phyloP scores from a whole-genome alignment of 2,797 vertebrate species.

The Mormyrus proboscirostris region DNA sequence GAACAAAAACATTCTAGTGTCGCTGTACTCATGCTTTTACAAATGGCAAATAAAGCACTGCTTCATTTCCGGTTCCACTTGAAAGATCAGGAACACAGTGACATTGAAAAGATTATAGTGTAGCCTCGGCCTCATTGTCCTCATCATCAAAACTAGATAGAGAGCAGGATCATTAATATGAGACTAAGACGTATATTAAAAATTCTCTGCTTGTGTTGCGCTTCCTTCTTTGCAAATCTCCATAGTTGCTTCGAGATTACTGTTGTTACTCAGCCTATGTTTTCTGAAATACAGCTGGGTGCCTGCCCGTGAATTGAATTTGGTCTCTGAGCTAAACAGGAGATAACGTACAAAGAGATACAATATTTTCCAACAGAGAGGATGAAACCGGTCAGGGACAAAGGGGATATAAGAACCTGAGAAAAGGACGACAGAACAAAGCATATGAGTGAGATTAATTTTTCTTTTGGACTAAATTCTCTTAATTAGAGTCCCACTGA shows the following conservation, averaged over 20 bases:
- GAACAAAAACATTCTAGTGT: not conserved
- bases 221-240: not conserved
- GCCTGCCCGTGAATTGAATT: not conserved
- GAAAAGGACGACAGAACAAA: conserved; percentile 1
- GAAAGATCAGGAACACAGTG: not conserved
- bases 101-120: not conserved
- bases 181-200: not conserved
- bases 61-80: not conserved
- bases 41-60: not conserved
- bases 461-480: conserved; percentile 18
- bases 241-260: not conserved
- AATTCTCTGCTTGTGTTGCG: not conserved
- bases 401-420: not conserved
- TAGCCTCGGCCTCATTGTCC: not conserved
- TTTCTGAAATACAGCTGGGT: not conserved
- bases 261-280: not conserved
- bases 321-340: not conserved
- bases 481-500: conserved; percentile 24
- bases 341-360: not conserved
- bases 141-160: not conserved
- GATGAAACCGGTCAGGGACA: not conserved
- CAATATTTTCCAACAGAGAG: not conserved
- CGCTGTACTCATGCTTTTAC: not conserved
- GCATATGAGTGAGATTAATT: not conserved
- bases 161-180: not conserved